Percentiles rank a stretch among this genome's conserved stretches.
phyloP scores from a whole-genome alignment of 2,888 invertebrate genomes.

The Dioctria linearis region DNA sequence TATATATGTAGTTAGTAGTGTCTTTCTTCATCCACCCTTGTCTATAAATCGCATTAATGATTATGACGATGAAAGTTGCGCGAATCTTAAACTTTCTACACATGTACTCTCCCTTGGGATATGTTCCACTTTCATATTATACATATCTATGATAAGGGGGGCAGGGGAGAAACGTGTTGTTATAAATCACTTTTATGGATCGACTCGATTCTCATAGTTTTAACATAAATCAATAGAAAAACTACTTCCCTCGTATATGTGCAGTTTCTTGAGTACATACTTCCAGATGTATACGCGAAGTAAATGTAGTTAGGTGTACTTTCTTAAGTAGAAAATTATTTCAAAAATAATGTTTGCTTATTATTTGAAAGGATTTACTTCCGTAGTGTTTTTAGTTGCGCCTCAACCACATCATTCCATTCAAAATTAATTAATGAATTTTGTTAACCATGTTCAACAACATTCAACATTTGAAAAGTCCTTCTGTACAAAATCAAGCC shows the following conservation, averaged over 20 bases:
- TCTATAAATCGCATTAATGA: slow-evolving; percentile 55
- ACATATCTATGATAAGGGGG: slow-evolving; percentile 4
- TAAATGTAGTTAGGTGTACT: too few species aligned
- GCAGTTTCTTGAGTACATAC: too few species aligned
- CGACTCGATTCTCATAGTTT: slow-evolving; percentile 51
- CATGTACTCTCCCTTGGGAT: slow-evolving; percentile 47
- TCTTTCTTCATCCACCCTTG: slow-evolving; percentile 52
- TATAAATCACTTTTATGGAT: slow-evolving; percentile 51
- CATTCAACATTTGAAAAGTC: too few species aligned
- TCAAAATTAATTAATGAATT: too few species aligned
- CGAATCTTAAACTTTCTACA: slow-evolving; percentile 54
- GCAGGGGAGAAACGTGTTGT: background rate
- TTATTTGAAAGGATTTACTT: too few species aligned
- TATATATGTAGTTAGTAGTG: slow-evolving; percentile 15
- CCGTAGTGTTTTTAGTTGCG: too few species aligned
- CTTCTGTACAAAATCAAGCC: too few species aligned
- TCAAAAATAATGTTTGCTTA: too few species aligned
- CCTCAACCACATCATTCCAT: too few species aligned
- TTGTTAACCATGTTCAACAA: too few species aligned
- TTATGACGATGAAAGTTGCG: slow-evolving; percentile 53
- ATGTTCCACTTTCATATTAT: slow-evolving; percentile 21
- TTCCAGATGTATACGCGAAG: too few species aligned
- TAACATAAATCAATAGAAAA: slow-evolving; percentile 48
- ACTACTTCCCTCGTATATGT: background rate
- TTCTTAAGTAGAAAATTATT: too few species aligned